Evolutionary conservation across 2,888 invertebrate genomes (phyloP), one percentile per base, ranked within the genome.

Genomic region (Ormyrus labotus): DNA sequence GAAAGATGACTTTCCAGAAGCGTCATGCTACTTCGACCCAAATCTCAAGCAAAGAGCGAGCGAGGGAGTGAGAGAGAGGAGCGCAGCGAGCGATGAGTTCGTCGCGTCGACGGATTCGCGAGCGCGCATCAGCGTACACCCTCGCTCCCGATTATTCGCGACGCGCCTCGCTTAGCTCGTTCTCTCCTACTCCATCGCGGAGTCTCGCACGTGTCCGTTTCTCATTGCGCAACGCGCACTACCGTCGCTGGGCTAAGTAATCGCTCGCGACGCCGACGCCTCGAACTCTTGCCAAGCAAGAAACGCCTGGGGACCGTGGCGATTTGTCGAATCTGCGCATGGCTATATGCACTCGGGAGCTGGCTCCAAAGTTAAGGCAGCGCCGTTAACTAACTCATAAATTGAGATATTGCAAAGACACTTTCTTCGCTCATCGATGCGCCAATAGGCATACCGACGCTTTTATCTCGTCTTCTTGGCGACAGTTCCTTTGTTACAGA

Each of bases 1-100:
- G 75, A 80, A 80, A 80, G 72, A 77, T 80, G 72, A 72, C 80
- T 80, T 80, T 80, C 72, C 71, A 80, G 80, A 80, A 80, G 63
- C 71, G 71, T 80, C 72, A 61, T 45, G 34, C 53, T 19, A 70
- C 60, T 69, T 53, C 71, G 80, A 80, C 80, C 80, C 76, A 71
- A 76, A 80, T 80, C 55, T 13, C 74, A 47, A 67, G 53, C 48
- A n/a, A 19, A 53, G 67, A 7, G 50, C n/a, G 50, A 72, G 65
- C 69, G 58, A 67, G 63, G 48, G 48, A 72, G 11, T 57, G 55
- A 57, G 55, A 51, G 53, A 48, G 48, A 50, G 58, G 45, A 63
- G 34, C 1, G 19, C 34, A 3, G 34, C 34, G 34, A 10, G 69
- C 70, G 71, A 78, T 71, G 77, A 78, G 65, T 76, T 72, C 19